Evolutionary conservation across 2,888 invertebrate species (phyloP), one percentile per base, ranked within the genome.

Genomic region (Agrochola macilenta): DNA sequence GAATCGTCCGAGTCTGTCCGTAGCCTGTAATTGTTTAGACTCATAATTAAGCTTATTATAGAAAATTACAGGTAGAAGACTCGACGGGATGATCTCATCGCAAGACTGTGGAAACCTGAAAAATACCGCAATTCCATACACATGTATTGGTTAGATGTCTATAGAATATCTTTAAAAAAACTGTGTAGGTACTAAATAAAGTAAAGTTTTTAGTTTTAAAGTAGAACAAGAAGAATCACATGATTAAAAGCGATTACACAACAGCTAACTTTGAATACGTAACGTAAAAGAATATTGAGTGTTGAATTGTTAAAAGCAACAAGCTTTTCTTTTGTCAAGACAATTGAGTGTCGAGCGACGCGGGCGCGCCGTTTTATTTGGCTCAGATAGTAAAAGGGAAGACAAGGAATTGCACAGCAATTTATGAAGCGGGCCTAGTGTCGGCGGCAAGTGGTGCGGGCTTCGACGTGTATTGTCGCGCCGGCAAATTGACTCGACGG

Each of bases 401-500:
- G 91, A 90, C 87, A 89, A 92, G 90, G 90, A 93, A 93, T 92
- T 93, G 92, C 89, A 89, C 89, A 90, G 92, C 93, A 94, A 94
- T 93, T 94, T 93, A 92, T 91, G 88, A 90, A 90, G 91, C 91
- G 89, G 88, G 91, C 90, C 93, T 91, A 93, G 92, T 93, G 92
- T 91, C 89, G 90, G 83, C 83, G 88, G 85, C 87, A 87, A 89
- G 89, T 88, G 89, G 89, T 87, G 90, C 87, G 87, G 75, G 88
- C 80, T 81, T 70, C 82, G 81, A 88, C 89, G 89, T 90, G 92
- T 92, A 93, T 94, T 95, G 94, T 94, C 92, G 90, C 92, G 89
- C 90, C 90, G 91, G 91, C 91, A 94, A 95, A 96, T 95, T 95
- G 95, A 94, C 93, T 93, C 93, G 92, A 90, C 94, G 92, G 92